Conservation (phyloP, 2,888 invertebrate genomes). For the Phrixothrix hirtus region DNA sequence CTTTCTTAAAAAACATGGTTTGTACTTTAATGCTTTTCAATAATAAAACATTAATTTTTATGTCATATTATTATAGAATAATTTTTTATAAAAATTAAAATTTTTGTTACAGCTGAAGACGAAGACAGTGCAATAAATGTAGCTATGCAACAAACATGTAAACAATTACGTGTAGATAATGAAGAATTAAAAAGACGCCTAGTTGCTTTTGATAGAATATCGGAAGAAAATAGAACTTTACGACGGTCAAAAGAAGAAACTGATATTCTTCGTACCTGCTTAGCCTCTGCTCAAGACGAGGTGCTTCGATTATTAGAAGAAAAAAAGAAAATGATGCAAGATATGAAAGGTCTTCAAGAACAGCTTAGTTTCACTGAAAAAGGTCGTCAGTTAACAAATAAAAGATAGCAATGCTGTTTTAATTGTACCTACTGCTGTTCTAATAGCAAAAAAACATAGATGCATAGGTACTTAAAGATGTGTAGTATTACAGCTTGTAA, state of each 20-base stretch:
- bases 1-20: no score
- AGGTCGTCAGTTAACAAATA: conserved; percentile 59
- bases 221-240: conserved; percentile 63
- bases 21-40: neutral
- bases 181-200: conserved; percentile 66
- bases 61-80: neutral
- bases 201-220: conserved; percentile 61
- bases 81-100: neutral
- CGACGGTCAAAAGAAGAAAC: conserved; percentile 63
- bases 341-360: conserved; percentile 69
- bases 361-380: conserved; percentile 48
- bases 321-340: conserved; percentile 72
- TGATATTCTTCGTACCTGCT: conserved; percentile 62
- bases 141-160: conserved; percentile 53
- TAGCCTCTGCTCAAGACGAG: conserved; percentile 75
- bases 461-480: conserved; percentile 14
- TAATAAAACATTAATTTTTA: neutral
- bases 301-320: conserved; percentile 72
- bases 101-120: conserved; percentile 3
- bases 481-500: no score
- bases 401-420: conserved; percentile 73
- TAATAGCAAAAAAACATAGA: conserved; percentile 43
- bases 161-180: conserved; percentile 64
- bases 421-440: conserved; percentile 70
- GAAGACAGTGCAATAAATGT: conserved; percentile 43